phyloP scores from a whole-genome alignment of 2,797 vertebrate genomes.

The Intellagama lesueurii region DNA sequence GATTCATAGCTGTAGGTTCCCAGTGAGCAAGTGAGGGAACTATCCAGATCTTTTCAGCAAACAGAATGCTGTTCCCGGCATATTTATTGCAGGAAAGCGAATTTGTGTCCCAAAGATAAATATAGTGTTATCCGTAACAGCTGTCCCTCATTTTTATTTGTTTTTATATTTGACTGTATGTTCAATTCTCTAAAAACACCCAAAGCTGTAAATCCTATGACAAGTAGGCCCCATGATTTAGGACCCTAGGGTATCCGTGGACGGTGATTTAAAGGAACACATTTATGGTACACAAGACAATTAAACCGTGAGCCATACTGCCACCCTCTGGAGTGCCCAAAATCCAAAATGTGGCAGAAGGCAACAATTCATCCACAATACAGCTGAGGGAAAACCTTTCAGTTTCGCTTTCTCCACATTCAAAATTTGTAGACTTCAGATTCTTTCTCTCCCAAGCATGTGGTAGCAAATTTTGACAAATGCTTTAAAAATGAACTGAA shows the following conservation, averaged over 20 bases:
- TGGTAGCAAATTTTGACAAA: too few relatives aligned
- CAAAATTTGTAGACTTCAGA: too few relatives aligned
- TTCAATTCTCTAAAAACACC: slow-evolving; percentile 69
- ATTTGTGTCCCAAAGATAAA: slow-evolving; percentile 74
- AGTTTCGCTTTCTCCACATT: too few relatives aligned
- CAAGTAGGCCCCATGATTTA: slow-evolving; percentile 55
- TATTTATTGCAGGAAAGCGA: slow-evolving; percentile 70
- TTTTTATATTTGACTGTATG: slow-evolving; percentile 65
- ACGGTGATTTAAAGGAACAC: slow-evolving; percentile 67
- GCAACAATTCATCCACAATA: slow-evolving; percentile 9
- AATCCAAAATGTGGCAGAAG: not conserved
- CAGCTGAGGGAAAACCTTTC: not conserved
- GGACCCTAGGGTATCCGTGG: not conserved
- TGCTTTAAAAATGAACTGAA: too few relatives aligned
- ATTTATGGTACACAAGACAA: slow-evolving; percentile 59
- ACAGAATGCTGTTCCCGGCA: slow-evolving; percentile 57
- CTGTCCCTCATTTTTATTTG: slow-evolving; percentile 73
- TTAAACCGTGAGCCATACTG: slow-evolving; percentile 65
- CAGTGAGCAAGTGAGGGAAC: slow-evolving; percentile 52
- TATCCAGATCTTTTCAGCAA: slow-evolving; percentile 64
- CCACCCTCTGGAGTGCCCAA: slow-evolving; percentile 73
- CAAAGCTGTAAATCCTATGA: slow-evolving; percentile 64
- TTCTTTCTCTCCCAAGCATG: too few relatives aligned
- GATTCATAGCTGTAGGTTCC: slow-evolving; percentile 69
- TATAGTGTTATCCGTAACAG: slow-evolving; percentile 63